Percentiles rank a stretch among this genome's conserved stretches.
These are phyloP conservation scores for Tromatobia lineatoria DNA, from an alignment of 2,888 invertebrate species.

Conservation along the genomic window DNA sequence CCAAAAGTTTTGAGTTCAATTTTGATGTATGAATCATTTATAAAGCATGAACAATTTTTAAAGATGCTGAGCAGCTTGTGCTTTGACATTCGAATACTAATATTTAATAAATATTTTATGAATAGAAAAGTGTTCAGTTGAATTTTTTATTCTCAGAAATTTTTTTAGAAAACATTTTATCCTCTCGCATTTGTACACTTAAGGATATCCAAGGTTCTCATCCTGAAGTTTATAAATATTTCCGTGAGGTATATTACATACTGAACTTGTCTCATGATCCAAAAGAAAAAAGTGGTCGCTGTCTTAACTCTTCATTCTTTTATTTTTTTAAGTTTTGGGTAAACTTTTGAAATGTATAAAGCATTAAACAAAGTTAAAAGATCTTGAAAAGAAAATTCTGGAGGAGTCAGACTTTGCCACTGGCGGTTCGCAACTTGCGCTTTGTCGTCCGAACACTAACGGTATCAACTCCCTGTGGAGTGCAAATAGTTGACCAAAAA, in stretches of 20 bases:
- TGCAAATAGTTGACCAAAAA: neutral
- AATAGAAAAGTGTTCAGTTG: too few relatives aligned
- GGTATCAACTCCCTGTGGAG: conserved; percentile 42
- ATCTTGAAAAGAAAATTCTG: conserved; percentile 28
- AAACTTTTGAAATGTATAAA: conserved; percentile 36
- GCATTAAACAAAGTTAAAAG: neutral
- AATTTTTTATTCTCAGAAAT: too few relatives aligned
- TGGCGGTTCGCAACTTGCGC: neutral
- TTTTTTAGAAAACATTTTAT: too few relatives aligned
- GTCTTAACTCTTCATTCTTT: conserved; percentile 39
- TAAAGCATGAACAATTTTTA: neutral
- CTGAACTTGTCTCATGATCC: too few relatives aligned
- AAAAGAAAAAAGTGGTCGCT: conserved; percentile 36
- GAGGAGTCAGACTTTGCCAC: conserved; percentile 37
- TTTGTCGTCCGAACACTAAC: conserved; percentile 44
- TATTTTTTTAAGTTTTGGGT: conserved; percentile 28
- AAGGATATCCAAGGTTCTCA: too few relatives aligned
- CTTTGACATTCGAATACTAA: conserved; percentile 33
- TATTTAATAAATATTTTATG: too few relatives aligned
- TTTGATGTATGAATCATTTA: conserved; percentile 21
- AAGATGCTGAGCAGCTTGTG: neutral
- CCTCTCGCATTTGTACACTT: too few relatives aligned
- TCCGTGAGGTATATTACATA: too few relatives aligned
- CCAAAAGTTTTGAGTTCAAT: conserved; percentile 38
- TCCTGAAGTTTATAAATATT: too few relatives aligned